phyloP scores from a whole-genome alignment of 2,888 invertebrate genomes.

The Aphodius granarius region DNA sequence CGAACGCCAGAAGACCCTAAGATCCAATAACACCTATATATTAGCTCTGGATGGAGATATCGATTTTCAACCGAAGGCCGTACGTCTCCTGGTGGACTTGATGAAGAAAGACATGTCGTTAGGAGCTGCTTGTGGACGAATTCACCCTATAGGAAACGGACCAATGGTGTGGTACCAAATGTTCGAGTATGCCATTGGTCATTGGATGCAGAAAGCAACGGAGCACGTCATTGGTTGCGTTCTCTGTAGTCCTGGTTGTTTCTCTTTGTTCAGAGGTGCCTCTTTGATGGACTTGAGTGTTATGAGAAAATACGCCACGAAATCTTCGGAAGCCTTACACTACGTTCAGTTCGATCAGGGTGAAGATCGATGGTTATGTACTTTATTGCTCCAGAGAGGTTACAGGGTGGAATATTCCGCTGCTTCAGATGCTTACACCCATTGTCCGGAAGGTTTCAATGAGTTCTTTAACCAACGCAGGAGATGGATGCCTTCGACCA shows the following conservation, averaged over 20 bases:
- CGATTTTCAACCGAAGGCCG: slow-evolving; percentile 81
- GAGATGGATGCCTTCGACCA: slow-evolving; percentile 95
- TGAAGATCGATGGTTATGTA: slow-evolving; percentile 97
- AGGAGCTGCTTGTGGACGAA: slow-evolving; percentile 87
- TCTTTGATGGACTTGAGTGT: slow-evolving; percentile 91
- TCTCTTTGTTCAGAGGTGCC: slow-evolving; percentile 85
- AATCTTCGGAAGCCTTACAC: slow-evolving; percentile 76
- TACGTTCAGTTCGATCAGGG: slow-evolving; percentile 93
- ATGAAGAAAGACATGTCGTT: slow-evolving; percentile 81
- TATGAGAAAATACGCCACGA: slow-evolving; percentile 84
- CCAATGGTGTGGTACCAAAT: slow-evolving; percentile 58
- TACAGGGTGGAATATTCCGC: slow-evolving; percentile 94
- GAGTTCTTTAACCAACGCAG: slow-evolving; percentile 95
- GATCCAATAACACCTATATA: slow-evolving; percentile 72
- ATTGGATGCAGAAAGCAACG: slow-evolving; percentile 92
- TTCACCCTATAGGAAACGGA: slow-evolving; percentile 80
- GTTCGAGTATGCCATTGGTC: slow-evolving; percentile 90
- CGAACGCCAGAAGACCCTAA: slow-evolving; percentile 52
- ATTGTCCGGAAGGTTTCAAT: slow-evolving; percentile 88
- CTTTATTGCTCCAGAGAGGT: slow-evolving; percentile 86
- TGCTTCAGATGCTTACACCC: slow-evolving; percentile 93
- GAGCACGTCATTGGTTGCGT: slow-evolving; percentile 90
- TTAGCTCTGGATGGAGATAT: slow-evolving; percentile 88
- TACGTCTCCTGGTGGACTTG: slow-evolving; percentile 76
- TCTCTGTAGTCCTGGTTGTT: slow-evolving; percentile 90